Percentiles rank a stretch among this genome's conserved stretches.
These are phyloP conservation scores for Bedellia somnulentella DNA, from an alignment of 2,888 invertebrate genomes.

Conservation along the genomic window DNA sequence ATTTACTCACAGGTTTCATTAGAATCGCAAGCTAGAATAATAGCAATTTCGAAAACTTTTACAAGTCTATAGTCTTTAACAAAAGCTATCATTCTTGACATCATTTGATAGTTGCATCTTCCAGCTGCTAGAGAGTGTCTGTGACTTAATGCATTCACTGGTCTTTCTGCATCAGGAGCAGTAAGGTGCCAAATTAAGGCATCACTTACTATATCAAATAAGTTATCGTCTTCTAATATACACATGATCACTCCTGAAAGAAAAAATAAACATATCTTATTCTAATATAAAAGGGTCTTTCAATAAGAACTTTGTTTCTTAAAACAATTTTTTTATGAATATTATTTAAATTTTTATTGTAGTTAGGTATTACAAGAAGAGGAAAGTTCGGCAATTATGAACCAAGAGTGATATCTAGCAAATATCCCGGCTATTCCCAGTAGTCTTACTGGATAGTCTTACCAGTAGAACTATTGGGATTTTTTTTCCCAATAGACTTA, in stretches of 20 bases:
- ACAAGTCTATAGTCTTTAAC: slow-evolving; percentile 20
- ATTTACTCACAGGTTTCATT: slow-evolving; percentile 30
- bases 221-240: slow-evolving; percentile 25
- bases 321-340: no score
- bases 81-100: slow-evolving; percentile 28
- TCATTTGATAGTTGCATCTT: slow-evolving; percentile 19
- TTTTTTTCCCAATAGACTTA: no score
- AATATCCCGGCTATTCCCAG: no score
- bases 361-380: no score
- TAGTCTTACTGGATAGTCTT: no score
- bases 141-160: slow-evolving; percentile 11
- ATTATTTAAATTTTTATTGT: no score
- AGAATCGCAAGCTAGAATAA: slow-evolving; percentile 26
- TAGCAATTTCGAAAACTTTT: slow-evolving; percentile 22
- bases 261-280: no score
- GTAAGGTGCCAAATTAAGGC: slow-evolving; percentile 31
- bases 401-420: no score
- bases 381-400: no score
- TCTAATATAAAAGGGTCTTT: no score
- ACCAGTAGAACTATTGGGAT: no score
- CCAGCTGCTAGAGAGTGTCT: slow-evolving; percentile 20
- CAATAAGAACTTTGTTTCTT: no score
- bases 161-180: slow-evolving; percentile 18
- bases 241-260: slow-evolving; percentile 25
- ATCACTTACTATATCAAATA: slow-evolving; percentile 23